Base-by-base conservation (phyloP, 64 coral and sea anemone genomes). In the Montipora efflorescens region DNA sequence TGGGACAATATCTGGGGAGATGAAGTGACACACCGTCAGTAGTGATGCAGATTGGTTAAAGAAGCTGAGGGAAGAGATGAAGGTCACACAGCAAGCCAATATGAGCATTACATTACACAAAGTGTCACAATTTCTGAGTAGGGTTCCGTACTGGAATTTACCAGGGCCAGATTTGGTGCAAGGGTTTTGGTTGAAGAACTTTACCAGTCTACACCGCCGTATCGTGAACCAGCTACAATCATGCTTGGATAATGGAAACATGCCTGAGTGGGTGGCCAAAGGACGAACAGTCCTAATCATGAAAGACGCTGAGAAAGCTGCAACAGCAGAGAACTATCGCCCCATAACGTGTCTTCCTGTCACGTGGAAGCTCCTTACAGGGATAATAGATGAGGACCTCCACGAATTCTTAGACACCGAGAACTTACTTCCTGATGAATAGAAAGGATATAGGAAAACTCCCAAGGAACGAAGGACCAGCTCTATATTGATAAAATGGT, bases 121-220 rank as follows among this genome's bases (percentile, higher is more conserved):
- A 84, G 90, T 92, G 64, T 75, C 45, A 71, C 50, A 83, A 12
- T 70, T 85, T 52, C 80, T 76, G 28, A 90, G 70, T 48, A 95
- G 91, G 74, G 62, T 91, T 22, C 45, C 81, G 10, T 81, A 87
- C 71, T 95, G 93, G 80, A 95, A 95, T 36, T 81, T 52, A 69
- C 48, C 59, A 66, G 81, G 81, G 58, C 81, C 82, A 81, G 80
- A 91, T 76, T 75, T 79, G 21, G 88, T 78, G 43, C 13, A 67
- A 59, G 94, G 89, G 77, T 95, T 87, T 76, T 88, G 94, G 83
- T 72, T 95, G 20, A 91, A 87, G 89, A 95, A 84, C 47, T 81
- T 95, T 15, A 87, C 13, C 12, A 49, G 52, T 3, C 81, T 90
- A 13, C 82, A 91, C 47, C 22, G 51, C 3, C 15, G 50, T 25